Percentiles rank a stretch among this genome's conserved stretches.
phyloP scores from a whole-genome alignment of 2,888 invertebrate genomes.

The Apamea monoglypha region DNA sequence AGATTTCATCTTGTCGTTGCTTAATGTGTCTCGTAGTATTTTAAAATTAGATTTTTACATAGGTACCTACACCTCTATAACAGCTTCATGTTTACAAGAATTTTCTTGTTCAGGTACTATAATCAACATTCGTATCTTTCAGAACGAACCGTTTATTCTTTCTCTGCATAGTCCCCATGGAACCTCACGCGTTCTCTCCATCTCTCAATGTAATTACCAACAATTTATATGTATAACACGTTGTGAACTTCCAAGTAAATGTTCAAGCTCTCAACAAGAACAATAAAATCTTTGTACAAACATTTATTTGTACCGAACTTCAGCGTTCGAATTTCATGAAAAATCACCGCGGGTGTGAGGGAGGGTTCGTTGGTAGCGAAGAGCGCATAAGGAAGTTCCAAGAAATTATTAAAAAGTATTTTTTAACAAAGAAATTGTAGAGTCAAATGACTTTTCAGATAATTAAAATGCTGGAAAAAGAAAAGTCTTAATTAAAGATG shows the following conservation, averaged over 20 bases:
- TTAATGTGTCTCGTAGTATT: too few relatives aligned
- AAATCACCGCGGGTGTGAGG: conserved; percentile 2
- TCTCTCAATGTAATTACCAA: conserved; percentile 35
- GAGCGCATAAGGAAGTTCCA: not conserved
- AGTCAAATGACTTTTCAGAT: not conserved
- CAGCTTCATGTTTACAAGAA: not conserved
- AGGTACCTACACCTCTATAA: not conserved
- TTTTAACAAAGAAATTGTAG: not conserved
- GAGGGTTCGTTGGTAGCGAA: not conserved
- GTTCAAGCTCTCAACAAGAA: conserved; percentile 57
- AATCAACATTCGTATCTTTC: not conserved
- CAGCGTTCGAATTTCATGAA: conserved; percentile 26
- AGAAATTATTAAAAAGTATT: too few relatives aligned
- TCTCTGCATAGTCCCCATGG: conserved; percentile 15
- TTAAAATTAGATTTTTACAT: not conserved
- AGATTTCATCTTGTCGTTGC: not conserved
- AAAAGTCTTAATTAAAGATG: not conserved
- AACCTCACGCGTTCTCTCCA: not conserved
- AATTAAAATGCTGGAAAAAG: not conserved
- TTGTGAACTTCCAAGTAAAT: conserved; percentile 41
- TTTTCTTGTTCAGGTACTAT: not conserved
- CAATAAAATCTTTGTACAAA: conserved; percentile 52
- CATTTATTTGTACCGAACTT: conserved; percentile 50
- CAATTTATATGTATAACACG: conserved; percentile 45
- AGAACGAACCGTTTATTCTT: conserved; percentile 6